Conservation (phyloP, 2,113 vertebrate genomes). For the Ammodytes marinus region DNA sequence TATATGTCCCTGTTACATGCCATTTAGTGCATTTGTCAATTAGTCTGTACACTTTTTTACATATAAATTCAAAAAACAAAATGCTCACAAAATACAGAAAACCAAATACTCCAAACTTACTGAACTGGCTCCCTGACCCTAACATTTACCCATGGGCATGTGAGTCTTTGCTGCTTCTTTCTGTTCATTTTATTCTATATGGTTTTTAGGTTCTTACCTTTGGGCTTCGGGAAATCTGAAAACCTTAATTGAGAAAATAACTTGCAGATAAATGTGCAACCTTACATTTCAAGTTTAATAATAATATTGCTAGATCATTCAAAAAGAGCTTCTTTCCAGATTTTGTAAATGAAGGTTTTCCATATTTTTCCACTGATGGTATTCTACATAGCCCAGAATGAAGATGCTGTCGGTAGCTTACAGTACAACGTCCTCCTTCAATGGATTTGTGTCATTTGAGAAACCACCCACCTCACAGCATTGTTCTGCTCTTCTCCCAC, state of each 20-base stretch:
- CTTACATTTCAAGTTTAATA: not conserved
- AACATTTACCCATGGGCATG: not conserved
- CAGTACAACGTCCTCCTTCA: not conserved
- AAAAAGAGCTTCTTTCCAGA: not conserved
- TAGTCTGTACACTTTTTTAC: too few relatives aligned
- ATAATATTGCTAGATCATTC: not conserved
- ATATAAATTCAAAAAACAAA: too few relatives aligned
- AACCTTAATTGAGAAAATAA: not conserved
- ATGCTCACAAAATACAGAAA: too few relatives aligned
- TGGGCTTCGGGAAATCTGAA: not conserved
- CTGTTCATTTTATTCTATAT: not conserved
- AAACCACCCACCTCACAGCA: not conserved
- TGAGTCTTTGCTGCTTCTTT: not conserved
- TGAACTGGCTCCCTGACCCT: not conserved
- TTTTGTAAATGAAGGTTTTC: not conserved
- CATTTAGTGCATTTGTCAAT: too few relatives aligned
- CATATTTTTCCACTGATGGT: not conserved
- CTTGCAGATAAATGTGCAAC: not conserved
- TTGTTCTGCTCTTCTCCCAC: not conserved
- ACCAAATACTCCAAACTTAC: not conserved
- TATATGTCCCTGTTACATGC: not conserved
- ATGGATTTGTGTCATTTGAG: slow-evolving; percentile 13
- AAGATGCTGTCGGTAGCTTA: not conserved
- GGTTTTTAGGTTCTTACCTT: too few relatives aligned
- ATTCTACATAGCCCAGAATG: slow-evolving; percentile 1